A percentile compares a stretch with the other conserved stretches of the same genome.
phyloP scores from a whole-genome alignment of 2,797 vertebrate species.

The Labroides dimidiatus region DNA sequence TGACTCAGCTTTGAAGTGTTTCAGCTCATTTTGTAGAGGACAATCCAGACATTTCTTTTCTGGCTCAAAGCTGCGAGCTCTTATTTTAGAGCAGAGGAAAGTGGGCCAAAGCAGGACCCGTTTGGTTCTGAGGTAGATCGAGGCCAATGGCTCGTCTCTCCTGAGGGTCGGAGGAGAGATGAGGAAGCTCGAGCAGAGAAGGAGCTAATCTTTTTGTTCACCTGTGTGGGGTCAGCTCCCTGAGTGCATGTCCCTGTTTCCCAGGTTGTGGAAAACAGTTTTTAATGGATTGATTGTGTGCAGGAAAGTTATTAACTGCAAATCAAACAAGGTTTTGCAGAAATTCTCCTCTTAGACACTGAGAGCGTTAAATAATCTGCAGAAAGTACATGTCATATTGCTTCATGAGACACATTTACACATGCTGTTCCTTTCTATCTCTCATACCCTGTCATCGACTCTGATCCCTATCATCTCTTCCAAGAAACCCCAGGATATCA shows the following conservation, averaged over 20 bases:
- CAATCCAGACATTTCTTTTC: slow-evolving; percentile 25
- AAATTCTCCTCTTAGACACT: not conserved
- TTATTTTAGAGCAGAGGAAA: slow-evolving; percentile 65
- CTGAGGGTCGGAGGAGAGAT: slow-evolving; percentile 40
- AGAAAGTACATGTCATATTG: slow-evolving; percentile 16
- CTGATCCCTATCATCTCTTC: slow-evolving; percentile 51
- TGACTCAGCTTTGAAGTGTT: slow-evolving; percentile 25
- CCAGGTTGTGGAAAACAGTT: slow-evolving; percentile 20
- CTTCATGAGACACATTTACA: slow-evolving; percentile 1
- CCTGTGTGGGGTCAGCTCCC: slow-evolving; percentile 58
- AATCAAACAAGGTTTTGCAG: not conserved
- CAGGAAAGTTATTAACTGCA: not conserved
- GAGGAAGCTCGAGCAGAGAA: slow-evolving; percentile 18
- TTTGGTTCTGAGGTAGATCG: slow-evolving; percentile 43
- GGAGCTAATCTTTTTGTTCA: slow-evolving; percentile 38
- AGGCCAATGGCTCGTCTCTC: slow-evolving; percentile 60
- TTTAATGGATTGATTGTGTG: slow-evolving; percentile 26
- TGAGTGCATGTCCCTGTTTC: slow-evolving; percentile 47
- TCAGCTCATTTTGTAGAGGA: slow-evolving; percentile 2
- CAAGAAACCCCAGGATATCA: slow-evolving; percentile 67
- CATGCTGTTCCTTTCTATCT: slow-evolving; percentile 4
- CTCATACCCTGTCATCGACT: slow-evolving; percentile 9
- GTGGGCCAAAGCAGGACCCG: slow-evolving; percentile 63
- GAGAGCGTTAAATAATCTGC: not conserved
- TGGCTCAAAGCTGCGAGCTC: slow-evolving; percentile 31